These are phyloP conservation scores for Athalia cordata DNA, from an alignment of 2,888 invertebrate genomes.

Conservation along the genomic window DNA sequence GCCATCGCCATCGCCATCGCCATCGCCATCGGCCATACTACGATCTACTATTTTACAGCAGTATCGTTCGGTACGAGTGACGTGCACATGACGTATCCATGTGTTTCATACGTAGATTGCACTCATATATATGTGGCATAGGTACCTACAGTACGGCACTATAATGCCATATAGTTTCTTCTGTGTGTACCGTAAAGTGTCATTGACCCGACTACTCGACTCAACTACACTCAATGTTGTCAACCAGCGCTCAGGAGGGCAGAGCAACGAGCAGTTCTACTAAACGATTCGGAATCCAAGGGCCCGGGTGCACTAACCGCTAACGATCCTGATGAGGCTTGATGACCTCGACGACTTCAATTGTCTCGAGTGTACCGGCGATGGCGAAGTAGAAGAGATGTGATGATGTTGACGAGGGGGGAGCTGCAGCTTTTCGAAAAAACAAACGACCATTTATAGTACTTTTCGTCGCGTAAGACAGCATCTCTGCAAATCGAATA, in stretches of 20 bases:
- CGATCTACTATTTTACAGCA: slow-evolving; percentile 44
- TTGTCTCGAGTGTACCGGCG: slow-evolving; percentile 59
- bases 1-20: slow-evolving; percentile 22
- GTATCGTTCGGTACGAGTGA: background rate
- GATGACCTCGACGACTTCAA: slow-evolving; percentile 49
- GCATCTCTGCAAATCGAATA: background rate
- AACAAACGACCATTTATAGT: background rate
- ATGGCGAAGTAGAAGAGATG: slow-evolving; percentile 9
- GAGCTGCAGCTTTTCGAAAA: too few species aligned
- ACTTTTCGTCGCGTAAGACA: background rate
- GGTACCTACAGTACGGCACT: background rate
- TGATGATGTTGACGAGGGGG: background rate
- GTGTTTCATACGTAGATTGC: background rate
- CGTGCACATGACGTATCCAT: background rate
- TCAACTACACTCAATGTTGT: background rate
- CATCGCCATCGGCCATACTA: background rate
- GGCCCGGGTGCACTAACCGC: slow-evolving; percentile 45
- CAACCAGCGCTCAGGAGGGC: slow-evolving; percentile 9
- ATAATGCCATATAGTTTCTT: background rate
- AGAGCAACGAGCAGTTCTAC: slow-evolving; percentile 14
- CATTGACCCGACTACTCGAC: slow-evolving; percentile 35
- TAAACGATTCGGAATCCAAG: slow-evolving; percentile 39
- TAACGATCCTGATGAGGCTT: slow-evolving; percentile 58
- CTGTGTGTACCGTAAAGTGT: slow-evolving; percentile 15
- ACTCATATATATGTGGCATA: too few species aligned